Evolutionary conservation across 2,113 vertebrate species (phyloP), one percentile per base, ranked within the genome.

Genomic region (Xyliphius kryptos): DNA sequence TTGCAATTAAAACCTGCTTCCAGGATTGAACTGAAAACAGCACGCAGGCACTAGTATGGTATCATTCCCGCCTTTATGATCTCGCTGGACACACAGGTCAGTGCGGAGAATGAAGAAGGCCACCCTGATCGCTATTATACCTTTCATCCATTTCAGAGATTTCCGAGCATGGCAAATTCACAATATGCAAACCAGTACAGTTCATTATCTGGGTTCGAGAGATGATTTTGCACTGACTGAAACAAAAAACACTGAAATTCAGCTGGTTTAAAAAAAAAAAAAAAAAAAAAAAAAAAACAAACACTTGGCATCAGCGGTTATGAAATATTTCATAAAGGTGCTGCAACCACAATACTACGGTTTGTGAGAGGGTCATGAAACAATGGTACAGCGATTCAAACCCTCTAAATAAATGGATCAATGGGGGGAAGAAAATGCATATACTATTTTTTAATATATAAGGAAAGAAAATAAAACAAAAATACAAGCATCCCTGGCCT

Each of bases 1-100:
- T 61, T 41, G 40, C 12, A 52, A 61, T 66, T 66, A 69, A 73
- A 68, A 68, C 56, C 66, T 48, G 58, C 44, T 56, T 61, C 26
- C 72, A 73, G 66, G 56, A 67, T 55, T 66, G 52, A 74, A 76
- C 66, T 70, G 66, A 67, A 52, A n/a, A n/a, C n/a, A 32, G 50
- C 71, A 65, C 78, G 82, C 80, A 89, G 86, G 87, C 88, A 88
- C 85, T 83, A 69, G 79, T 80, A 76, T 81, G 81, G 74, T 79
- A 81, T 80, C 78, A 78, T 65, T 75, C n/a, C 78, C 66, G 81
- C 80, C 58, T 69, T 16, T 26, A 3, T 19, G 20, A 49, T n/a
- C 62, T 15, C 22, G 2, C 72, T 67, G 69, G 52, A 69, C 61
- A 74, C 64, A 69, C n/a, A 73, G 68, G 71, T 81, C 78, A 75